A percentile compares a stretch with the other conserved stretches of the same genome.
Conservation (phyloP, 2,113 vertebrate species). For the Ranitomeya variabilis region DNA sequence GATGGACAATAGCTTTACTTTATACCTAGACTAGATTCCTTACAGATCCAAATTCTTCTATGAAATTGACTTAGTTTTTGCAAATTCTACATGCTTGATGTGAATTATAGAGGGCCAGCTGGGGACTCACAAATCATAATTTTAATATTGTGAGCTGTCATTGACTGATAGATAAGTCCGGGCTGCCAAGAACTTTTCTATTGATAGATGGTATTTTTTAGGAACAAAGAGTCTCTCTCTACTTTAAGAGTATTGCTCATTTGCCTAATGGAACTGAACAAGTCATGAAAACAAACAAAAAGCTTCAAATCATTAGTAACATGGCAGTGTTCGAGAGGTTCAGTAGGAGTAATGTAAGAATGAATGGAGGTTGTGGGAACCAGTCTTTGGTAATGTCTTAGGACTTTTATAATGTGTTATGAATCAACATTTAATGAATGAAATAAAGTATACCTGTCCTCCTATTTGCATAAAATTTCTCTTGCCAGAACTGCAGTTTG, state of each 20-base stretch:
- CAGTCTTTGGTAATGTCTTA: no score
- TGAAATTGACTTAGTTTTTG: not conserved
- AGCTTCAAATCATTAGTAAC: not conserved
- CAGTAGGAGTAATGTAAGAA: not conserved
- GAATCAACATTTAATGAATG: not conserved
- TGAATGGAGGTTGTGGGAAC: not conserved
- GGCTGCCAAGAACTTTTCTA: constrained; percentile 13
- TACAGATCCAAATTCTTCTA: not conserved
- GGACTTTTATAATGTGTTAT: not conserved
- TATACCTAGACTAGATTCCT: not conserved
- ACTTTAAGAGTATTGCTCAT: constrained; percentile 2
- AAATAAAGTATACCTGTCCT: not conserved
- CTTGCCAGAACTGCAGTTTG: not conserved
- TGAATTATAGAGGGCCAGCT: not conserved
- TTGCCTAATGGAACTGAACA: constrained; percentile 14
- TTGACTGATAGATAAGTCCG: not conserved
- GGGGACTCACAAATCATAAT: not conserved
- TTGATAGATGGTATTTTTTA: constrained; percentile 2
- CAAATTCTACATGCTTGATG: not conserved
- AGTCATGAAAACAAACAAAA: not conserved
- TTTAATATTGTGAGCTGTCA: not conserved
- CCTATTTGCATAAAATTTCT: not conserved
- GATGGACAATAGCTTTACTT: not conserved
- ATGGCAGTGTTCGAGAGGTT: not conserved
- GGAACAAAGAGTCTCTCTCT: not conserved